Evolutionary conservation across 2,113 vertebrate species (phyloP).

Genomic region (Chelonoidis abingdonii): DNA sequence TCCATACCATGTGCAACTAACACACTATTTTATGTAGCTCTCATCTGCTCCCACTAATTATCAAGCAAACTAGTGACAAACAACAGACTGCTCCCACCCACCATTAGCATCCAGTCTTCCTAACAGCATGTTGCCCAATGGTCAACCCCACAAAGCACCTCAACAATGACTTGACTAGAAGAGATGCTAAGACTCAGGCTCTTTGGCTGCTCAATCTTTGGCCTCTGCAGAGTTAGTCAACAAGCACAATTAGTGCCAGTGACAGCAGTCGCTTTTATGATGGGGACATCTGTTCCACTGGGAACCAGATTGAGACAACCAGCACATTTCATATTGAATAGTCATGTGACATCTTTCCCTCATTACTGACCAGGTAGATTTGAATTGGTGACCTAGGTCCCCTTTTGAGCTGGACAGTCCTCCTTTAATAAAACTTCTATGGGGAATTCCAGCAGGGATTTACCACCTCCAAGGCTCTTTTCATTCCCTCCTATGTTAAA

Average conservation of each 20-base stretch:
- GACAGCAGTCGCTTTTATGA: background rate
- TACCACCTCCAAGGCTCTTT: background rate
- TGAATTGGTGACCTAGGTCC: background rate
- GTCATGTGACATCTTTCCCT: background rate
- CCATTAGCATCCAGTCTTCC: accelerated
- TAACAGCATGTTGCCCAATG: accelerated
- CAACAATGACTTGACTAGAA: background rate
- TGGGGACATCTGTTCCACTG: background rate
- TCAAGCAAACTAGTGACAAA: accelerated
- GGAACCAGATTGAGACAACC: background rate
- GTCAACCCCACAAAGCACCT: accelerated
- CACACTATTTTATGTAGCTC: background rate
- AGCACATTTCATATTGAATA: accelerated
- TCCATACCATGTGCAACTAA: background rate
- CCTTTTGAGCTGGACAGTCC: background rate
- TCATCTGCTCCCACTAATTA: accelerated
- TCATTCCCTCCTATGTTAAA: background rate
- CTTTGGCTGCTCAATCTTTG: background rate
- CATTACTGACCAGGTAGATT: background rate
- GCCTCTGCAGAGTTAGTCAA: background rate
- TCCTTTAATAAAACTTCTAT: background rate
- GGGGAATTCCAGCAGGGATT: background rate
- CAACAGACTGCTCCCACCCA: background rate
- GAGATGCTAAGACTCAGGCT: background rate
- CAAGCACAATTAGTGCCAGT: accelerated